Percentiles rank a stretch among this genome's conserved stretches.
Evolutionary conservation across 2,113 vertebrate species (phyloP).

Genomic region (Pardalotus punctatus): DNA sequence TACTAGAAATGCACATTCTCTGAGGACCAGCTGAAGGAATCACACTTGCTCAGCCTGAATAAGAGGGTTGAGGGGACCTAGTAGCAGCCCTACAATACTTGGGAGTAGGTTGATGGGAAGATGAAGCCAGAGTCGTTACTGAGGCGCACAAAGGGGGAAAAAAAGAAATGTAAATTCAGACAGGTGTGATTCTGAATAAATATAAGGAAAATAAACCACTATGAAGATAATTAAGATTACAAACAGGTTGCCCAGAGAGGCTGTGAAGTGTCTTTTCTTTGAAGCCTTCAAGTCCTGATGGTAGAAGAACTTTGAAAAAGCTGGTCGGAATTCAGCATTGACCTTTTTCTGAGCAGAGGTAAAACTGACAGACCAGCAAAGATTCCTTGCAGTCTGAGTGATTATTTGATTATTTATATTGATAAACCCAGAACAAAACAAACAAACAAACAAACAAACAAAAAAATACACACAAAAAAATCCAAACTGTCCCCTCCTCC

Average conservation of each 20-base stretch:
- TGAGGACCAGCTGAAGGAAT: background rate
- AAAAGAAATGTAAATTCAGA: background rate
- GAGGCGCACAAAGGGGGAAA: background rate
- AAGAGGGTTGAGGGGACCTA: background rate
- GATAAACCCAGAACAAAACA: background rate
- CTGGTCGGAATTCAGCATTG: background rate
- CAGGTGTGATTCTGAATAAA: background rate
- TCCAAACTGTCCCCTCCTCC: no score
- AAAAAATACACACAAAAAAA: rapidly evolving
- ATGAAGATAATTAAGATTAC: background rate
- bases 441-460: background rate
- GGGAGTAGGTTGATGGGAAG: background rate
- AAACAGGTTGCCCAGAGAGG: background rate
- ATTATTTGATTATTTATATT: background rate
- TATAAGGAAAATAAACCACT: background rate
- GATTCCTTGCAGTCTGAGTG: background rate
- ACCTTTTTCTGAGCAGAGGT: background rate
- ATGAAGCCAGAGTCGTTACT: background rate
- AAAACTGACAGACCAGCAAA: background rate
- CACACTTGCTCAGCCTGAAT: rapidly evolving
- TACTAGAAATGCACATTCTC: background rate
- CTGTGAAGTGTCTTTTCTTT: background rate
- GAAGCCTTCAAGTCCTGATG: background rate
- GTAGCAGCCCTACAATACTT: background rate
- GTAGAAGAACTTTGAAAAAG: background rate